Conservation (phyloP, 2,888 invertebrate species). For the Hesperia comma region DNA sequence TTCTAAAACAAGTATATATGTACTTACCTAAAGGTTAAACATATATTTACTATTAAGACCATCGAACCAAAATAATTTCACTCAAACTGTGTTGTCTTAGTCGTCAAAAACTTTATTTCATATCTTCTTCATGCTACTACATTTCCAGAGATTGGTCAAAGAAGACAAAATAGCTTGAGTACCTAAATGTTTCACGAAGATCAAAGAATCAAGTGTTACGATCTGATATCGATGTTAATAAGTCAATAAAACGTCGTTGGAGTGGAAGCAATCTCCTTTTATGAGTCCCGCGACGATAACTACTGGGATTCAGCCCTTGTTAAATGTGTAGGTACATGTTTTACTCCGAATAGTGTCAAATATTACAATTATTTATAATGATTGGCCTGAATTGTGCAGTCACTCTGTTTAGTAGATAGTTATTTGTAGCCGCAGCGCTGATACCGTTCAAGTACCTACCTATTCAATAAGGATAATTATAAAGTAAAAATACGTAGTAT, state of each 20-base stretch:
- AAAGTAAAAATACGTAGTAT: too few species aligned
- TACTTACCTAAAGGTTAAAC: too few species aligned
- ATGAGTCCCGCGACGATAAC: conserved; percentile 77
- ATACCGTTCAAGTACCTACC: too few species aligned
- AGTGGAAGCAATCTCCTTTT: conserved; percentile 82
- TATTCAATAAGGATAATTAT: too few species aligned
- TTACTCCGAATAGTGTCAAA: conserved; percentile 26
- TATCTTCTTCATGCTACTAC: neutral
- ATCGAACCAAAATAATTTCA: too few species aligned
- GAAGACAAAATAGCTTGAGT: conserved; percentile 60
- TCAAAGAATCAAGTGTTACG: conserved; percentile 81
- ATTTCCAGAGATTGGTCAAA: conserved; percentile 15
- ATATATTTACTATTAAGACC: too few species aligned
- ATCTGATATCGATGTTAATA: conserved; percentile 83
- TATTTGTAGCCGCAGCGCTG: too few species aligned
- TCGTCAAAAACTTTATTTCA: neutral
- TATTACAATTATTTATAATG: conserved; percentile 7
- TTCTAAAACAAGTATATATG: too few species aligned
- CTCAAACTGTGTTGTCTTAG: too few species aligned
- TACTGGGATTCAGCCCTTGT: conserved; percentile 72
- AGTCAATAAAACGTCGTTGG: conserved; percentile 81
- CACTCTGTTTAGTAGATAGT: too few species aligned
- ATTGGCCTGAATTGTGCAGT: neutral
- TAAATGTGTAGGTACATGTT: conserved; percentile 47
- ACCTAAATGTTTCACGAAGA: conserved; percentile 71